Conservation (phyloP, 2,888 invertebrate species). For the Mesodorylaimus sp. region DNA sequence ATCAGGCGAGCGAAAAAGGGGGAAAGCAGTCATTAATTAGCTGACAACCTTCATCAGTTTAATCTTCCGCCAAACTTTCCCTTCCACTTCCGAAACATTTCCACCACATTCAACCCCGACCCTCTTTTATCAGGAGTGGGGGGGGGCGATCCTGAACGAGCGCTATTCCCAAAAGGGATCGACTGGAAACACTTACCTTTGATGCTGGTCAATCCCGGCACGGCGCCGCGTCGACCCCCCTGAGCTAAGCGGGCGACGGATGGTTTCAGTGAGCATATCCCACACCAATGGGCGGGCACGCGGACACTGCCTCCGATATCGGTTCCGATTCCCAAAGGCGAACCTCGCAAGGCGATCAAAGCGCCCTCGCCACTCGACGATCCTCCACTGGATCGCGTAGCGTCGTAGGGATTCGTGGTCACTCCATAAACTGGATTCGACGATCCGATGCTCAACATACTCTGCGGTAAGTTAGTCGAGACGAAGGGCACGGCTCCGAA, state of each 20-base stretch:
- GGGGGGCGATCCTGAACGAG: too few relatives aligned
- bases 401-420: constrained; percentile 26
- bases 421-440: constrained; percentile 27
- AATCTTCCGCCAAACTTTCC: too few relatives aligned
- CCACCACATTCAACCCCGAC: too few relatives aligned
- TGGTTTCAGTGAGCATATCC: constrained; percentile 22
- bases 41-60: too few relatives aligned
- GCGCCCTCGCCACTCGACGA: constrained; percentile 33
- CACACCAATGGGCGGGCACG: constrained; percentile 33
- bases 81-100: too few relatives aligned
- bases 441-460: constrained; percentile 12
- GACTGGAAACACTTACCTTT: too few relatives aligned
- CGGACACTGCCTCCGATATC: constrained; percentile 35
- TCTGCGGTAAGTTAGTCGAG: constrained; percentile 31
- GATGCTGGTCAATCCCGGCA: constrained; percentile 9
- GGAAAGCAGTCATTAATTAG: too few relatives aligned
- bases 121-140: too few relatives aligned
- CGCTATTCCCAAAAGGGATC: too few relatives aligned
- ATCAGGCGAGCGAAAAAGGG: too few relatives aligned
- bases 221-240: background rate
- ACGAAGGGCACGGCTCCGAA: constrained; percentile 34
- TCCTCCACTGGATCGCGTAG: constrained; percentile 29
- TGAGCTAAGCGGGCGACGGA: constrained; percentile 8
- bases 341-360: constrained; percentile 32
- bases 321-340: constrained; percentile 30